Evolutionary conservation across 2,797 vertebrate genomes (phyloP), one percentile per base, ranked within the genome.

Genomic region (Neosalanx taihuensis): DNA sequence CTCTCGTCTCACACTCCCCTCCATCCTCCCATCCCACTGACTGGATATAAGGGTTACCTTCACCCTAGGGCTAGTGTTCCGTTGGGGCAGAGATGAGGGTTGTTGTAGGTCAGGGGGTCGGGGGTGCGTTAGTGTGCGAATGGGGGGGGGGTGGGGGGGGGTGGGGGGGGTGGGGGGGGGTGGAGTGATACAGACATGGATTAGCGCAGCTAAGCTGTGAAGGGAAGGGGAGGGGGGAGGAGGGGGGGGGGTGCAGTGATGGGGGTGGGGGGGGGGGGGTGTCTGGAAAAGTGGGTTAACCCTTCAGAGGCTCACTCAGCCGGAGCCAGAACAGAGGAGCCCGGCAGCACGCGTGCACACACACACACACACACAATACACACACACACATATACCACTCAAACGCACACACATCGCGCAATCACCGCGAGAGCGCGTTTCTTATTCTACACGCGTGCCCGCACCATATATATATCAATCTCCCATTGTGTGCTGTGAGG

Each of bases 191-290:
- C 35, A 46, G 31, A 61, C n/a, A 56, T 64, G 70, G 61, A 64
- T 71, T 64, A 71, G 70, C 26, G 46, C 18, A 64, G 49, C n/a
- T 77, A 68, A 73, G 62, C 57, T 73, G 72, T 17, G 13, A 31
- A 62, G 20, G 53, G 70, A 41, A 46, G 10, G 18, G 23, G 23
- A 46, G 10, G 18, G 23, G 23, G 23, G 23, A 26, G 23, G 23
- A 26, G 23, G 17, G 29, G 61, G 31, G 51, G 61, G 62, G 49
- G 58, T 46, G 18, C n/a, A n/a, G 51, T 18, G 5, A 29, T 35
- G 18, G 23, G 23, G 23, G 23, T 26, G 23, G 23, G 1, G 23
- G 13, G 41, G 13, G 26, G 60, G 23, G 23, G 49, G 70, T 65
- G 33, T 65, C 62, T 26, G 33, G 57, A 51, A 20, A 49, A 58